Evolutionary conservation across 30 jellyfish, hydroid and myxozoan genomes (phyloP).

Genomic region (Turritopsis dohrnii): DNA sequence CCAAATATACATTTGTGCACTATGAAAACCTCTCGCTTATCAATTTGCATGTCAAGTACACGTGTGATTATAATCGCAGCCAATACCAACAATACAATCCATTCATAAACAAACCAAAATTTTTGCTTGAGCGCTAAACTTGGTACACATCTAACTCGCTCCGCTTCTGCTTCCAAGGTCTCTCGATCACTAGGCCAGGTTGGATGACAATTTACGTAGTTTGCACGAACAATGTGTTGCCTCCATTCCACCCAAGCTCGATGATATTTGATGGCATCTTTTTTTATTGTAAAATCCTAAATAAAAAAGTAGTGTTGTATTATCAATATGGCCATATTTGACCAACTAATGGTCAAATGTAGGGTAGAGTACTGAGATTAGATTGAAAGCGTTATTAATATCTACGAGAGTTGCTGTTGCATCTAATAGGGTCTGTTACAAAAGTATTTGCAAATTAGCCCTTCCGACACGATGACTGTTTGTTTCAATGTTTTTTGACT

Average conservation of each 20-base stretch:
- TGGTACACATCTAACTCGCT: constrained; percentile 16
- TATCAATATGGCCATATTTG: background rate
- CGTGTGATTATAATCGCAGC: constrained; percentile 29
- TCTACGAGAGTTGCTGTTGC: too few relatives aligned
- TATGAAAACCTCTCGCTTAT: background rate
- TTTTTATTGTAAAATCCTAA: constrained; percentile 22
- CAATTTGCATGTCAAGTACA: constrained; percentile 1
- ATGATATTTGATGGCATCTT: constrained; percentile 25
- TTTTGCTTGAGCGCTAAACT: constrained; percentile 21
- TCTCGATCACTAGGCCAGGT: constrained; percentile 59
- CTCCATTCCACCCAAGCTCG: constrained; percentile 39
- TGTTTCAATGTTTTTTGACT: too few relatives aligned
- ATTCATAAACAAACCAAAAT: constrained; percentile 30
- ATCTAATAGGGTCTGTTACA: too few relatives aligned
- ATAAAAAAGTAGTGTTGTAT: background rate
- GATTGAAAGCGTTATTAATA: too few relatives aligned
- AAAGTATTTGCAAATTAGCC: too few relatives aligned
- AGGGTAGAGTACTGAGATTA: too few relatives aligned
- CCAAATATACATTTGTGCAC: constrained; percentile 32
- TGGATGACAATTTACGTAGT: constrained; percentile 34
- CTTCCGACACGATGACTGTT: too few relatives aligned
- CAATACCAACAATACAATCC: constrained; percentile 1
- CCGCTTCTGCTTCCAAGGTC: constrained; percentile 39
- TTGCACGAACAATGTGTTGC: constrained; percentile 27
- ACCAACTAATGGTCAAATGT: too few relatives aligned